A percentile compares a stretch with the other conserved stretches of the same genome.
phyloP scores from a whole-genome alignment of 2,113 vertebrate genomes.

The Sigmodon hispidus region DNA sequence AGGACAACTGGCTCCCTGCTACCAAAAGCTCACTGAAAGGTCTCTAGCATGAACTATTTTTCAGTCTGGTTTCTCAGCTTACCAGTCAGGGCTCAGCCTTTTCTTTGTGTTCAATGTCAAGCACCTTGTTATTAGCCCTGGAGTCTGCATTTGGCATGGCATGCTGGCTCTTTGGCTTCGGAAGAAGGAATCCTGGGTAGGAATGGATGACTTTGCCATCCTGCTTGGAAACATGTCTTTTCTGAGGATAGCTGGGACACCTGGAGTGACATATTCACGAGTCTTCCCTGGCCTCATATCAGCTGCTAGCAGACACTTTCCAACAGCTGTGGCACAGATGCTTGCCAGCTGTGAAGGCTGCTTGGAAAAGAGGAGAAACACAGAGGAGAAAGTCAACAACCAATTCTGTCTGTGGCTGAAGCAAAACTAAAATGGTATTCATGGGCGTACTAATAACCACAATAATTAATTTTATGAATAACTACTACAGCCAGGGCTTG shows the following conservation, averaged over 20 bases:
- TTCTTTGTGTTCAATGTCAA: not conserved
- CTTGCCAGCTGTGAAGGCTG: constrained; percentile 19
- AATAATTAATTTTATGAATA: not conserved
- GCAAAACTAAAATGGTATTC: not conserved
- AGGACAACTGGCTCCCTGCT: constrained; percentile 53
- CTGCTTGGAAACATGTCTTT: not conserved
- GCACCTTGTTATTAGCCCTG: not conserved
- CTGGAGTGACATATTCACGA: not conserved
- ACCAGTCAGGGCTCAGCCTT: not conserved
- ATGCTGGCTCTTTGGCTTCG: not conserved
- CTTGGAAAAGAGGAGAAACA: not conserved
- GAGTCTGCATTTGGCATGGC: not conserved
- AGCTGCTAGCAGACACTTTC: not conserved
- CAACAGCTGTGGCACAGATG: constrained; percentile 37
- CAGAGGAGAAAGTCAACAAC: not conserved
- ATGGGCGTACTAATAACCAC: not conserved
- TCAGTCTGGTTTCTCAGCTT: not conserved
- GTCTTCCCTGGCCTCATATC: not conserved
- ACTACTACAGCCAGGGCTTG: not conserved
- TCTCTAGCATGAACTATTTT: constrained; percentile 15
- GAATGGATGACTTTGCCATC: not conserved
- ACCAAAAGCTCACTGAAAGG: not conserved
- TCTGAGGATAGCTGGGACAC: not conserved
- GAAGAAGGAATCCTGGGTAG: not conserved
- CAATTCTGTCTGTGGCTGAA: not conserved